A percentile compares a stretch with the other conserved stretches of the same genome.
Conservation (phyloP, 2,113 vertebrate species). For the Actenoides lindsayi region DNA sequence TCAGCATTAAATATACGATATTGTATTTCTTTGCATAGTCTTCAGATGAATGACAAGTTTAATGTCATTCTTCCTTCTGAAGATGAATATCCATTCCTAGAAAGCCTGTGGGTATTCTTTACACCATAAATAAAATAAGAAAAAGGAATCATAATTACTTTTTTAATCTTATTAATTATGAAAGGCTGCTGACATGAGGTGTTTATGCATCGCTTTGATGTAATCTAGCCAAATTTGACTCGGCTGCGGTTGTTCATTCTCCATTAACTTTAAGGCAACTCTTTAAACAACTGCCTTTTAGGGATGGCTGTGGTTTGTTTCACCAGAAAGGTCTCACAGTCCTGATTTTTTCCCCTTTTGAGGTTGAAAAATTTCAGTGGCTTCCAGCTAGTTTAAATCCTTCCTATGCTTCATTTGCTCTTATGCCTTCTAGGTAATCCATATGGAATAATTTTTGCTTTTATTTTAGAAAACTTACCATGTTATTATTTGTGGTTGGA, state of each 20-base stretch:
- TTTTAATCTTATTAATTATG: background rate
- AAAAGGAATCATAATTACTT: background rate
- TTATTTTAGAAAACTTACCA: background rate
- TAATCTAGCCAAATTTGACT: background rate
- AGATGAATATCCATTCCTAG: background rate
- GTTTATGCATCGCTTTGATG: background rate
- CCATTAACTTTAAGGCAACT: conserved; percentile 1
- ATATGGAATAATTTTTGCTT: background rate
- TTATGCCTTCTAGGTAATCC: background rate
- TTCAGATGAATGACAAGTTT: background rate
- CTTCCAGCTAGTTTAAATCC: background rate
- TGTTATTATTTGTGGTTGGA: background rate
- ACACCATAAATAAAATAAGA: background rate
- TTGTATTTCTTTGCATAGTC: background rate
- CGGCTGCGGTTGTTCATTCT: background rate
- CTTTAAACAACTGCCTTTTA: conserved; percentile 3
- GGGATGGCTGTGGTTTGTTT: conserved; percentile 16
- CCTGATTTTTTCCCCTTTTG: background rate
- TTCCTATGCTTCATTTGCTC: background rate
- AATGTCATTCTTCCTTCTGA: background rate
- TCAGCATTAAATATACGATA: background rate
- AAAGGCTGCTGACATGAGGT: background rate
- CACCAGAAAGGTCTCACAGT: background rate
- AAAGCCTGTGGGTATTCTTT: background rate
- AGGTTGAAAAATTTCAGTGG: background rate